Base-by-base conservation (phyloP, 2,797 vertebrate genomes). In the Helostoma temminkii region DNA sequence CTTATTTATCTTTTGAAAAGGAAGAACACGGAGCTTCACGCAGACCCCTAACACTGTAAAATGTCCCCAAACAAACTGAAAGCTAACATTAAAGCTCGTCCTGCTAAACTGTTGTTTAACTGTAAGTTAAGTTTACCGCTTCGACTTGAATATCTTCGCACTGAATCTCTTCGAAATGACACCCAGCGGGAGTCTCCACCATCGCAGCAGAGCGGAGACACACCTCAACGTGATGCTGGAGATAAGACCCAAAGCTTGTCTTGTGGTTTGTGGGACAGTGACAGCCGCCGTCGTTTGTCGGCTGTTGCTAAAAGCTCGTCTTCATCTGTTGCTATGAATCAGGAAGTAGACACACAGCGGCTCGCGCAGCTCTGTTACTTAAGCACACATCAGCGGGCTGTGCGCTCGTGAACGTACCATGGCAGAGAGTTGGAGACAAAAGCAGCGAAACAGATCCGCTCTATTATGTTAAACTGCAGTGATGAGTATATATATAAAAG, bases 131-230 rank as follows among this genome's bases (percentile, higher is more conserved):
- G 12, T 3, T 42, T 19, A 98, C 97, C 96, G 96, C 95, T 92
- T 98, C 97, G 47, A 98, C 96, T 59, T 95, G 95, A 68, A 98
- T 98, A 88, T 97, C 97, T 72, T 93, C 94, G 84, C 96, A 96
- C 84, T 96, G 95, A 59, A 98, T 98, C 88, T 97, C 96, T 85
- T 98, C 96, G 68, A 98, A 98, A 71, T 96, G 94, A 83, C 96
- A 96, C 58, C 93, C 95, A 24, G 94, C 85, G 8, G 94, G 92
- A 65, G 93, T 94, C 90, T 97, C 97, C 86, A 96, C 96, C 96
- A 97, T 98, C 26, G 57, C 81, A 15, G 65, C 61, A 15, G 15
- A 26, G 50, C 60, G 52, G 45, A 22, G 43, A 36, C 66, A 4
- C 60, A 71, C 43, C 50, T 63, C 52, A 1, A 30, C 15, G 9